Evolutionary conservation across 2,888 invertebrate species (phyloP), one percentile per base, ranked within the genome.

Genomic region (Caenorhabditis sulstoni): DNA sequence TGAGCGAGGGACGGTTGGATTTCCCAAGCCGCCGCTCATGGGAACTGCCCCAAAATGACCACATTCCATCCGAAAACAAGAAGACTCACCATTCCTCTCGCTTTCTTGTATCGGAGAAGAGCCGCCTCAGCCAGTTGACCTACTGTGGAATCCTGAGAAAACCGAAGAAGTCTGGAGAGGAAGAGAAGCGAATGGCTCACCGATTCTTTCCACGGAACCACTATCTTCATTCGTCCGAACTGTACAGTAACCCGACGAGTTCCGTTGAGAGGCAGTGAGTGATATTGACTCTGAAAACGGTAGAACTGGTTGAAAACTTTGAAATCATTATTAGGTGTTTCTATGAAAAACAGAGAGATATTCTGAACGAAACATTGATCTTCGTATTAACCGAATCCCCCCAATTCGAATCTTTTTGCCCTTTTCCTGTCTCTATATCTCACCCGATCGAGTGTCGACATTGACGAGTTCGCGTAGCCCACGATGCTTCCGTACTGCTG

Each of bases 161-260:
- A 3, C n/a, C n/a, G 14, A 44, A n/a, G 1, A 16, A 22, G 44
- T 22, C 9, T 29, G 9, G 29, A 18, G n/a, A 11, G 18, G 18
- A 47, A 14, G n/a, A 16, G 50, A 50, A 50, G 50, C 8, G 16
- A 3, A 23, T 22, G 29, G 39, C 45, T 35, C 23, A 79, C 79
- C 11, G 79, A 41, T 47, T 79, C 79, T 49, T 71, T 76, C 73
- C 81, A 83, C 1, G 84, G 82, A 3, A 85, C 84, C 39, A 85
- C 82, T 39, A 85, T 80, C 41, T 81, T 81, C 49, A 80, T 78
- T 16, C 52, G 49, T 0, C 82, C 82, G 53, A 85, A 85, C 29
- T 78, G 79, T 1, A 85, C 81, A 16, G 84, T 85, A 3, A 85
- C 79, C 53, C 81, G 73, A 1, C 79, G 66, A 35, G 73, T 73